Percentiles rank a stretch among this genome's conserved stretches.
Evolutionary conservation across 53 echinoderm and acorn worm species (phyloP).

Genomic region (Actinopyga echinites): DNA sequence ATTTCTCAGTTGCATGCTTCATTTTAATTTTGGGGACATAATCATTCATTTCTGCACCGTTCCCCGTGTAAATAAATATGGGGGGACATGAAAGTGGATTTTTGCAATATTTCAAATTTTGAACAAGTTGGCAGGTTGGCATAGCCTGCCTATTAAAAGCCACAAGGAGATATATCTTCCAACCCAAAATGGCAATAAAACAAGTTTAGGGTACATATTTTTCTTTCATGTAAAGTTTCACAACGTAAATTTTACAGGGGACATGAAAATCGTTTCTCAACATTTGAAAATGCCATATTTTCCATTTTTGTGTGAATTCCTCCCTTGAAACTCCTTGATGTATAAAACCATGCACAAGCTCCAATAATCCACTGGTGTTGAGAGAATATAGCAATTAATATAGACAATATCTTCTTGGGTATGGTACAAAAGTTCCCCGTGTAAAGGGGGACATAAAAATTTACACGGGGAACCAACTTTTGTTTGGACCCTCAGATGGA

Average conservation of each 20-base stretch:
- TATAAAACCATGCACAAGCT: background rate
- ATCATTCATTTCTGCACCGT: background rate
- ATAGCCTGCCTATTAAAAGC: background rate
- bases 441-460: too few species aligned
- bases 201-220: background rate
- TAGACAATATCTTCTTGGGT: background rate
- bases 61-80: background rate
- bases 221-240: background rate
- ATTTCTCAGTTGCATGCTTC: background rate
- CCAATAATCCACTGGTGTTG: background rate
- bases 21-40: background rate
- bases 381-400: background rate
- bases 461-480: too few species aligned
- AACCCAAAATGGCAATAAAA: background rate
- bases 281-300: background rate
- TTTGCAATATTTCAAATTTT: too few species aligned
- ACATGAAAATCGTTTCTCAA: background rate
- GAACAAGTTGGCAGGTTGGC: background rate
- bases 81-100: background rate
- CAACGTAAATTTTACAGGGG: background rate
- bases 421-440: background rate
- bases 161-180: background rate
- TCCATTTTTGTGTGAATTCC: background rate
- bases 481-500: too few species aligned
- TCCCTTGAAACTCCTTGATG: background rate